Conservation (phyloP, 1,140 invertebrate species). For the Zaprionus lachaisei region DNA sequence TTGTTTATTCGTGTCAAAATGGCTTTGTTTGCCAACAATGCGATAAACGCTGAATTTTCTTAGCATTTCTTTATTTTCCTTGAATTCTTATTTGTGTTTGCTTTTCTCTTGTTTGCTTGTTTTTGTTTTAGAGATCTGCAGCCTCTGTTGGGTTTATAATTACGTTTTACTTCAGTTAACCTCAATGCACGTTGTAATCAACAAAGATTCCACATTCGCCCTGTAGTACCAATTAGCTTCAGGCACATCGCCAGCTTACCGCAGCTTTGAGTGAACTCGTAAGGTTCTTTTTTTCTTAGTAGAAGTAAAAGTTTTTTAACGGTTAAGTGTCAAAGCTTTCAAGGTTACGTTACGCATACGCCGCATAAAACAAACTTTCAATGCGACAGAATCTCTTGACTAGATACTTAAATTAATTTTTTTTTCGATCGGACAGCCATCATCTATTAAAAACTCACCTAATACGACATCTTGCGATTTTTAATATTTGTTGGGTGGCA, state of each 20-base stretch:
- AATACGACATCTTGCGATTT: conserved; percentile 24
- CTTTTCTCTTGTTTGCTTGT: conserved; percentile 9
- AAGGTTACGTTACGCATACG: conserved; percentile 49
- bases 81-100: conserved; percentile 12
- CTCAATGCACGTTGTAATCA: conserved; percentile 21
- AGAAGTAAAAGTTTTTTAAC: conserved; percentile 48
- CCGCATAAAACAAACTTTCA: conserved; percentile 24
- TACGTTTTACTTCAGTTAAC: conserved; percentile 41
- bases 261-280: not conserved
- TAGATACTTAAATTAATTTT: not conserved
- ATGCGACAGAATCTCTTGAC: conserved; percentile 1
- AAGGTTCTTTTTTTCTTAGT: conserved; percentile 13
- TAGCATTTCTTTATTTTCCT: conserved; percentile 4
- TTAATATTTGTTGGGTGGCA: not conserved
- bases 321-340: conserved; percentile 66
- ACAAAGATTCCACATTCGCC: conserved; percentile 38
- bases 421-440: conserved; percentile 26
- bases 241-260: conserved; percentile 1
- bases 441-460: conserved; percentile 51
- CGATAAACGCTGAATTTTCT: conserved; percentile 10
- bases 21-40: conserved; percentile 25
- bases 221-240: not conserved
- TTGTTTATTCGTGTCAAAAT: conserved; percentile 30
- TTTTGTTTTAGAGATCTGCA: conserved; percentile 35
- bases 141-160: conserved; percentile 43